These are phyloP conservation scores for Macrostomum cliftonense DNA, from an alignment of 2,888 invertebrate genomes.

Conservation along the genomic window DNA sequence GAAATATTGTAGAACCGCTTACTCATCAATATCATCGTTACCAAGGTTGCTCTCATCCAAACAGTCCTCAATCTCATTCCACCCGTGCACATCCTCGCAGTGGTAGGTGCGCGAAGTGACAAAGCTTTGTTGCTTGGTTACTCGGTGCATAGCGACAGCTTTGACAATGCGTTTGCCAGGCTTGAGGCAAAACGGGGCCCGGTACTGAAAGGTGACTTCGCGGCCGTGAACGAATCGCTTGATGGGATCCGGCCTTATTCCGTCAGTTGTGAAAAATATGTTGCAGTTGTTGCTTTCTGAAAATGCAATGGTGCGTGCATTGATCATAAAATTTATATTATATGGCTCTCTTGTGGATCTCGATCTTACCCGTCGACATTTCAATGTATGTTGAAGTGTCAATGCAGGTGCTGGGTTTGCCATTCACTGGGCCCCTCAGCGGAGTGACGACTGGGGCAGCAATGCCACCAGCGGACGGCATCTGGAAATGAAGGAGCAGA, in stretches of 20 bases:
- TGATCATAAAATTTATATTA: neutral
- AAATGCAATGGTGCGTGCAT: conserved; percentile 8
- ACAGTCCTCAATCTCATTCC: no score
- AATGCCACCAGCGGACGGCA: conserved; percentile 28
- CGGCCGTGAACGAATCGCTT: conserved; percentile 27
- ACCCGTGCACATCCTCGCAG: no score
- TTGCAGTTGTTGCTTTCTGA: conserved; percentile 29
- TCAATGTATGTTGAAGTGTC: conserved; percentile 27
- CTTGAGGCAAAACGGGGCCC: conserved; percentile 34
- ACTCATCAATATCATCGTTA: no score
- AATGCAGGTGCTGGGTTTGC: conserved; percentile 20
- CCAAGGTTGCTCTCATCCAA: no score
- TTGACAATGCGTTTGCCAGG: conserved; percentile 32
- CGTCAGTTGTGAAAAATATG: conserved; percentile 37
- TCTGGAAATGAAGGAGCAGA: no score
- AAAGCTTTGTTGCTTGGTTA: neutral
- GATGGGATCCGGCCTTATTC: conserved; percentile 34
- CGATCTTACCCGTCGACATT: conserved; percentile 22
- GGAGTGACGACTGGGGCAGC: conserved; percentile 27
- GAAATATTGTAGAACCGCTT: no score
- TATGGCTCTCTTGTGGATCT: neutral
- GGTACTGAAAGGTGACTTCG: conserved; percentile 34
- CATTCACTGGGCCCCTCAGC: conserved; percentile 17
- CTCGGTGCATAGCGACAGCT: conserved; percentile 24
- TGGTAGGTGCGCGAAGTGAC: no score